Percentiles rank a stretch among this genome's conserved stretches.
phyloP scores from a whole-genome alignment of 2,113 vertebrate species.

The Chinchilla lanigera region DNA sequence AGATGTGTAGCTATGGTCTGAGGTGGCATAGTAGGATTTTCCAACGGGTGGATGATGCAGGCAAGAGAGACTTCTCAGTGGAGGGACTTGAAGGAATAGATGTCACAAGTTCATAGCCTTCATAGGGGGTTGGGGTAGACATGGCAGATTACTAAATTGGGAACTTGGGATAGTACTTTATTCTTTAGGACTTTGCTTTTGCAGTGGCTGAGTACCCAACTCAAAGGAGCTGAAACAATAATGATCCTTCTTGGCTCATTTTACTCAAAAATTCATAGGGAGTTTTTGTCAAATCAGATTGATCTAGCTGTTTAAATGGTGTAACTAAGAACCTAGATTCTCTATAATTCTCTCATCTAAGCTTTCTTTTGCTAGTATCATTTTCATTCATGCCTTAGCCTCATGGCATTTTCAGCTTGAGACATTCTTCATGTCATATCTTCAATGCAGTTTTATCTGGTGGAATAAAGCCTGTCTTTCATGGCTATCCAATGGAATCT shows the following conservation, averaged over 20 bases:
- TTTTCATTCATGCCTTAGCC: not conserved
- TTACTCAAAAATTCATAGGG: not conserved
- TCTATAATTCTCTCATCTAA: not conserved
- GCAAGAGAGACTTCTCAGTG: not conserved
- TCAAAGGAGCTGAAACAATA: conserved; percentile 34
- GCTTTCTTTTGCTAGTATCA: not conserved
- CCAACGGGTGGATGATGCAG: not conserved
- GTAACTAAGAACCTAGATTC: not conserved
- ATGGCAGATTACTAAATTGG: not conserved
- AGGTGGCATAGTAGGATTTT: not conserved
- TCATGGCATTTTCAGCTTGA: not conserved
- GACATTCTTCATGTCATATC: not conserved
- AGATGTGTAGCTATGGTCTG: not conserved
- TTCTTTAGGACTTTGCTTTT: conserved; percentile 3
- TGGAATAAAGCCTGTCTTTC: not conserved
- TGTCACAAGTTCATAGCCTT: not conserved
- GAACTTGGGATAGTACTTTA: not conserved
- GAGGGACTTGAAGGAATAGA: not conserved
- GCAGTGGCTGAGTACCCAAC: not conserved
- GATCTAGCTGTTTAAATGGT: not conserved
- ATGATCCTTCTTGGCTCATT: not conserved
- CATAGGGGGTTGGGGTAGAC: not conserved
- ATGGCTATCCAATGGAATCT: not conserved
- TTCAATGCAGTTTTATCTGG: not conserved
- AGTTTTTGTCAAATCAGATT: not conserved